phyloP scores from a whole-genome alignment of 2,888 invertebrate genomes.

The Coremacera marginata region DNA sequence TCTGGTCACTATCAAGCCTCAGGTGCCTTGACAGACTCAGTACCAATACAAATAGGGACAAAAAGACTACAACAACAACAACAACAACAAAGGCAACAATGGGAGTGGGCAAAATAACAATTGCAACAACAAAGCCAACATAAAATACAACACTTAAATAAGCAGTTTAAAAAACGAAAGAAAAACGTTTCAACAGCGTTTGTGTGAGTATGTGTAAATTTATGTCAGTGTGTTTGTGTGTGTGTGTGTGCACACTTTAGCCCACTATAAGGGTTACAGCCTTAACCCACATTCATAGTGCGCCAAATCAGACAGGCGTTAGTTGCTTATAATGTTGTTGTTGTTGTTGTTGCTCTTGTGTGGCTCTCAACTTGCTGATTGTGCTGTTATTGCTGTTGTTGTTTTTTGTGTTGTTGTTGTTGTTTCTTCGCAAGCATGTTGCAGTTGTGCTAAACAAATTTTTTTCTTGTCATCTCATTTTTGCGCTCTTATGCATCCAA shows the following conservation, averaged over 20 bases:
- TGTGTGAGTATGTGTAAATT: neutral
- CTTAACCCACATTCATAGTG: conserved; percentile 26
- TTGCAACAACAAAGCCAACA: neutral
- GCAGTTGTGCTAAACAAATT: conserved; percentile 45
- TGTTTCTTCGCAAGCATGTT: conserved; percentile 7
- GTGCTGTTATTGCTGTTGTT: neutral
- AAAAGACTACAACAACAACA: conserved; percentile 19
- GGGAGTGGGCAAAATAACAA: neutral
- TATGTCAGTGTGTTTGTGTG: neutral
- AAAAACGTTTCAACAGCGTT: neutral
- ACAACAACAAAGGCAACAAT: neutral
- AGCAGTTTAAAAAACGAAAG: neutral
- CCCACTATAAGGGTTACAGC: conserved; percentile 14
- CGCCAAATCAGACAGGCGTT: neutral
- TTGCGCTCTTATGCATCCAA: conserved; percentile 8
- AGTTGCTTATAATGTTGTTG: conserved; percentile 12
- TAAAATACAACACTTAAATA: conserved; percentile 1
- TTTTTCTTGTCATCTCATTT: conserved; percentile 1
- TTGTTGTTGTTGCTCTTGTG: conserved; percentile 13
- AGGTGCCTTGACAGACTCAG: conserved; percentile 45
- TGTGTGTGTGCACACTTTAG: neutral
- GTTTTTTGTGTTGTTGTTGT: neutral
- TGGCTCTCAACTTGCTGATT: neutral
- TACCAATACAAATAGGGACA: conserved; percentile 1
- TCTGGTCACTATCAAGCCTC: conserved; percentile 47